Evolutionary conservation across 2,797 vertebrate genomes (phyloP).

Genomic region (Allobates femoralis): DNA sequence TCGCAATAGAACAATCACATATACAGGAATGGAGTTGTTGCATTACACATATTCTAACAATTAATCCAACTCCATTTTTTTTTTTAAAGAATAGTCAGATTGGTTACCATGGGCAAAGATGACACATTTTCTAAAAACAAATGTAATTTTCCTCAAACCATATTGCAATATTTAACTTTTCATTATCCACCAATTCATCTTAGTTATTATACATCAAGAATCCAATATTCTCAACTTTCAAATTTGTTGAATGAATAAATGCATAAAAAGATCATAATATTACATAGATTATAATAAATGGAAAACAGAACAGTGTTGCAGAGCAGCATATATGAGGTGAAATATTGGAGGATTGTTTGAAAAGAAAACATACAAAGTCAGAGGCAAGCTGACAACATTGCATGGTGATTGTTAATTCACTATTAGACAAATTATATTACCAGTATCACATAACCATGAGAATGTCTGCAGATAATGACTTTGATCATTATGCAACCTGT

Average conservation of each 20-base stretch:
- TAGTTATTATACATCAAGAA: too few species aligned
- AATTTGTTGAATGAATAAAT: not conserved
- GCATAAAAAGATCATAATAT: not conserved
- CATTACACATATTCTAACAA: too few species aligned
- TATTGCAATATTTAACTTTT: not conserved
- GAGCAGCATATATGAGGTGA: not conserved
- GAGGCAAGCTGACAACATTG: not conserved
- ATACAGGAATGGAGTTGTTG: too few species aligned
- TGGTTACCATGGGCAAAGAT: too few species aligned
- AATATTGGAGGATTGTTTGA: not conserved
- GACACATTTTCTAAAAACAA: too few species aligned
- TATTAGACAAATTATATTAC: slow-evolving; percentile 31
- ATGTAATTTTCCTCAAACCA: too few species aligned
- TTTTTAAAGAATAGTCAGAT: too few species aligned
- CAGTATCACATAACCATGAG: slow-evolving; percentile 25
- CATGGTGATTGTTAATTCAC: not conserved
- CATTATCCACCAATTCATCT: not conserved
- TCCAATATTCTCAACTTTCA: not conserved
- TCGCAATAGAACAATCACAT: too few species aligned
- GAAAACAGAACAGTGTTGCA: not conserved
- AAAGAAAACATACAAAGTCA: not conserved
- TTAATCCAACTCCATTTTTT: too few species aligned
- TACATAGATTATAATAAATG: not conserved
- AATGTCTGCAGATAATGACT: slow-evolving; percentile 40
- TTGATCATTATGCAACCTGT: slow-evolving; percentile 28